Percentiles rank a stretch among this genome's conserved stretches.
Conservation (phyloP, 2,113 vertebrate species). For the Catagonus wagneri region DNA sequence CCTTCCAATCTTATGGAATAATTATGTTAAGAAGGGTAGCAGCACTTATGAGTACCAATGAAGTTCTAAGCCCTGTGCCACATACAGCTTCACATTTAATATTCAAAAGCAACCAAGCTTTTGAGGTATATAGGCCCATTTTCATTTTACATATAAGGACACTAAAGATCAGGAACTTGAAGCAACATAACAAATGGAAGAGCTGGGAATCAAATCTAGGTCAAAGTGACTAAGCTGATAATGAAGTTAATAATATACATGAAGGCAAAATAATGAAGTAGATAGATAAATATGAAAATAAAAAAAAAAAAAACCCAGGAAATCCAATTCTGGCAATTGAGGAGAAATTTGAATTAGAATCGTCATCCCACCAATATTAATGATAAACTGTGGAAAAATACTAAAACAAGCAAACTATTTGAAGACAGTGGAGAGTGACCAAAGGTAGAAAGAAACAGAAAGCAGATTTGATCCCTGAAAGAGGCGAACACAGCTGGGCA, state of each 20-base stretch:
- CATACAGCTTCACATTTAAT: slow-evolving; percentile 4
- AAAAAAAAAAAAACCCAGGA: background rate
- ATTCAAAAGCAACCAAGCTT: slow-evolving; percentile 46
- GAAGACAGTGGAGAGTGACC: background rate
- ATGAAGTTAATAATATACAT: slow-evolving; percentile 13
- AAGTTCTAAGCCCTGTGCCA: background rate
- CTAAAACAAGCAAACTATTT: background rate
- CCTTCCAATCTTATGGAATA: background rate
- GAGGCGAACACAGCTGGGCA: background rate
- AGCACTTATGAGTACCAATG: background rate
- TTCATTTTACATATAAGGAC: slow-evolving; percentile 18
- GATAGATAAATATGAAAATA: slow-evolving; percentile 32
- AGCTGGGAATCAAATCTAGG: background rate
- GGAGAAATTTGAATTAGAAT: background rate
- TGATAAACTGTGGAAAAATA: slow-evolving; percentile 40
- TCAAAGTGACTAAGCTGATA: background rate
- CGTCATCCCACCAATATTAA: background rate
- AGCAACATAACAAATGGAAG: slow-evolving; percentile 27
- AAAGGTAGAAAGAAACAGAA: background rate
- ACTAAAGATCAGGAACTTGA: slow-evolving; percentile 24
- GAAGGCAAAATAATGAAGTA: slow-evolving; percentile 28
- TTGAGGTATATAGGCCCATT: background rate
- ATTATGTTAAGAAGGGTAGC: background rate
- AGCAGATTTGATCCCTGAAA: background rate
- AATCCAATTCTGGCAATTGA: background rate